Percentiles rank a stretch among this genome's conserved stretches.
Evolutionary conservation across 2,113 vertebrate genomes (phyloP).

Genomic region (Marmota flaviventris): DNA sequence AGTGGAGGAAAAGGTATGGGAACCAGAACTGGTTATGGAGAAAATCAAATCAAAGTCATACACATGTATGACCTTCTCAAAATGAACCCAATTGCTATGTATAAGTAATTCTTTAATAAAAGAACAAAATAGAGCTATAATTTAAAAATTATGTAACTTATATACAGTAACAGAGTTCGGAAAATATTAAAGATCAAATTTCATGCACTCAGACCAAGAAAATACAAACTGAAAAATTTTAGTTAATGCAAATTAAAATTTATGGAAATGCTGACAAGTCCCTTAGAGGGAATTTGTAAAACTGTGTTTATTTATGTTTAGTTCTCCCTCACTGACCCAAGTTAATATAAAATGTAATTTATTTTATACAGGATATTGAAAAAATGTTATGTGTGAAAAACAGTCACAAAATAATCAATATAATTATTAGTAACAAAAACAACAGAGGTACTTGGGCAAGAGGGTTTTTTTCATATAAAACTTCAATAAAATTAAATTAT

Average conservation of each 20-base stretch:
- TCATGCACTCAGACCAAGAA: neutral
- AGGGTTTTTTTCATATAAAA: neutral
- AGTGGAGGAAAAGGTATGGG: too few relatives aligned
- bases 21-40: too few relatives aligned
- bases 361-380: constrained; percentile 30
- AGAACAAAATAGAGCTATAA: neutral
- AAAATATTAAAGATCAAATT: constrained; percentile 46
- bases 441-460: neutral
- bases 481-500: constrained; percentile 7
- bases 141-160: constrained; percentile 24
- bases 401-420: constrained; percentile 28
- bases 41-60: too few relatives aligned
- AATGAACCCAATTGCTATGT: too few relatives aligned
- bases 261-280: neutral
- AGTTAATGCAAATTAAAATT: constrained; percentile 45
- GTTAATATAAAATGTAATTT: constrained; percentile 26
- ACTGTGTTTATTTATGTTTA: neutral
- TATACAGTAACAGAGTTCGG: constrained; percentile 9
- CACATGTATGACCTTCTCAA: too few relatives aligned
- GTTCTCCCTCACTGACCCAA: neutral
- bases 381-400: constrained; percentile 18
- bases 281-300: neutral
- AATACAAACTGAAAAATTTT: constrained; percentile 40
- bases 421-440: constrained; percentile 5
- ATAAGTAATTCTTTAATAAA: too few relatives aligned